phyloP scores from a whole-genome alignment of 2,113 vertebrate genomes.

The Lipophrys pholis region DNA sequence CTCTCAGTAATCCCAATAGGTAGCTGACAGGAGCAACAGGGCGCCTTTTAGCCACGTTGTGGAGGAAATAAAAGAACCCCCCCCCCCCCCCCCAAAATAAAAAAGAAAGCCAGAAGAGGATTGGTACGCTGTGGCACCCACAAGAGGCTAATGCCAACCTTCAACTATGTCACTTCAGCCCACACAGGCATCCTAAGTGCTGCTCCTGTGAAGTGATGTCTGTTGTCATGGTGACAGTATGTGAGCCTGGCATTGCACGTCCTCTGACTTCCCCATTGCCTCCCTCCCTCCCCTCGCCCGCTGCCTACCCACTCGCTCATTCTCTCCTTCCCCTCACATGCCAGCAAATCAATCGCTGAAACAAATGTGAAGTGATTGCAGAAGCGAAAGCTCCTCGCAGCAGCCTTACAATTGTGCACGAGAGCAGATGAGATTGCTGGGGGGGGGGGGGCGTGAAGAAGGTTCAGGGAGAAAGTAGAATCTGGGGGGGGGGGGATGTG shows the following conservation, averaged over 20 bases:
- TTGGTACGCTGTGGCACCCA: slow-evolving; percentile 58
- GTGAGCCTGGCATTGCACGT: slow-evolving; percentile 70
- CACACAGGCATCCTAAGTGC: slow-evolving; percentile 82
- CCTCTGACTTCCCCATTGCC: slow-evolving; percentile 70
- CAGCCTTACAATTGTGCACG: slow-evolving; percentile 54
- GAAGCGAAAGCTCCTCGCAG: slow-evolving; percentile 63
- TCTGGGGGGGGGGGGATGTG: slow-evolving; percentile 8
- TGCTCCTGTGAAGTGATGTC: slow-evolving; percentile 82
- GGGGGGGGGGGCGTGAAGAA: background rate
- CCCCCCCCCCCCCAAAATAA: background rate
- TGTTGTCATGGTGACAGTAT: slow-evolving; percentile 84
- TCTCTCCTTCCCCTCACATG: slow-evolving; percentile 65
- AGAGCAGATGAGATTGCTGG: slow-evolving; percentile 61
- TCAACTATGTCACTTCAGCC: slow-evolving; percentile 76
- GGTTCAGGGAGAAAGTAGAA: background rate
- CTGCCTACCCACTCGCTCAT: slow-evolving; percentile 56
- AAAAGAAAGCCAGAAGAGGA: slow-evolving; percentile 25
- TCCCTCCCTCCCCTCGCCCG: slow-evolving; percentile 28
- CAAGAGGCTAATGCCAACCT: slow-evolving; percentile 77
- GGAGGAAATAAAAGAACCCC: slow-evolving; percentile 25
- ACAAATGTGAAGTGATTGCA: slow-evolving; percentile 81
- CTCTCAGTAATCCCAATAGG: slow-evolving; percentile 42
- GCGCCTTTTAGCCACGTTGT: slow-evolving; percentile 27
- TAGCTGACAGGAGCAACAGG: slow-evolving; percentile 46
- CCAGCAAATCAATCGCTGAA: slow-evolving; percentile 77